Base-by-base conservation (phyloP, 2,797 vertebrate species). In the Takifugu rubripes region DNA sequence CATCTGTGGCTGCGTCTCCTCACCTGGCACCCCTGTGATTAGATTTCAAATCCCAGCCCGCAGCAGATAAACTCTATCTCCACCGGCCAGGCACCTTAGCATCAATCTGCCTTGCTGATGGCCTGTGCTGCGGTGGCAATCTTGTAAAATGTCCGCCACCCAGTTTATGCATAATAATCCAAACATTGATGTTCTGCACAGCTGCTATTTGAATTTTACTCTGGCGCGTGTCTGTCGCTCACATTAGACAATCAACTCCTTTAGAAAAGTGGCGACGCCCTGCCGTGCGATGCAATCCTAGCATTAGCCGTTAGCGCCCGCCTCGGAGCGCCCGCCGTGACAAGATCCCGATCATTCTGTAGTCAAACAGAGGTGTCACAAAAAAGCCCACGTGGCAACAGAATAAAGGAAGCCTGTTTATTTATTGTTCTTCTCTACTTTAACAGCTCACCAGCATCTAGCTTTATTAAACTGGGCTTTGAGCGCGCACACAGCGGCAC, bases 391-490 rank as follows among this genome's bases (percentile, higher is more conserved):
- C 54, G 55, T 56, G 55, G 53, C 59, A 68, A 66, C 54, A 64
- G 74, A 61, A 66, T 5, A 49, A 73, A 70, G 70, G 56, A 51
- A 67, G 72, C 68, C 72, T 88, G 84, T 90, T 89, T 92, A 90
- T 92, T 91, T 91, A 91, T 90, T 88, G 87, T 88, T 84, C 88
- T 85, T 76, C 67, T 66, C 69, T 60, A 75, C 74, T 85, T 90
- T 91, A 91, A 90, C 73, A 66, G 84, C 86, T 91, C 73, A 72
- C 88, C 89, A 91, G 88, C 77, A 70, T 77, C 82, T 77, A 82
- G 87, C 89, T 91, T 92, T 92, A 93, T 93, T 93, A 93, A 93
- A 92, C 91, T 92, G 91, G 90, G 91, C 89, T 91, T 92, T 91
- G 88, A 90, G 83, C 85, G 76, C 79, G 85, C 91, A 81, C 91